Evolutionary conservation across 2,797 vertebrate species (phyloP), one percentile per base, ranked within the genome.

Genomic region (Phrynocephalus forsythii): DNA sequence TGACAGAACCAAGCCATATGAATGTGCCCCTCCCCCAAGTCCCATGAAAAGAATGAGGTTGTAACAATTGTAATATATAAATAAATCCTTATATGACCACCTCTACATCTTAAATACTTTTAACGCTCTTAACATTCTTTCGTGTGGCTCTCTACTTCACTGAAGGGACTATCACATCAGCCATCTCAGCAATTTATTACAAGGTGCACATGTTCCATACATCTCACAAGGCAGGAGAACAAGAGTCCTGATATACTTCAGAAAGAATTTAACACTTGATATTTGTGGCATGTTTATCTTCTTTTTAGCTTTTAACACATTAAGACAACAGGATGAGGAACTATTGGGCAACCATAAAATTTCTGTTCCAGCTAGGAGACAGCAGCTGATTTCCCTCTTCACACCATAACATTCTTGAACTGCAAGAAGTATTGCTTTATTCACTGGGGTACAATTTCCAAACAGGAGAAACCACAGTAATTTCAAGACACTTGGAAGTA

Each of bases 281-380:
- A 80, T 79, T 86, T 83, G 83, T 66, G 68, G 78, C 67, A 75
- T 26, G 67, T 83, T 60, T 67, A 67, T 56, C 44, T 79, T 79
- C 7, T 28, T 73, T 90, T 85, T 76, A 24, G 82, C 73, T 76
- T 82, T 67, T 69, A 83, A 79, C n/a, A 50, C 86, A 79, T 20
- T 60, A 73, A 80, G 16, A 76, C 81, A 86, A 83, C 56, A 86
- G 86, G 84, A 88, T 80, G 63, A 83, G 69, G 63, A 22, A 68
- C 26, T 68, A 73, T 69, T 52, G 63, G 20, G 11, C 30, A 71
- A 80, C n/a, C 6, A 13, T 38, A 60, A 84, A 86, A 71, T 71
- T 86, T 84, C 28, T 18, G 75, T 48, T 87, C 75, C 79, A 85
- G 38, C 52, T 83, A 50, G 2, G 15, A 69, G 60, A 73, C 83